Base-by-base conservation (phyloP, 1,140 invertebrate genomes). In the Andrena cerasifolii region DNA sequence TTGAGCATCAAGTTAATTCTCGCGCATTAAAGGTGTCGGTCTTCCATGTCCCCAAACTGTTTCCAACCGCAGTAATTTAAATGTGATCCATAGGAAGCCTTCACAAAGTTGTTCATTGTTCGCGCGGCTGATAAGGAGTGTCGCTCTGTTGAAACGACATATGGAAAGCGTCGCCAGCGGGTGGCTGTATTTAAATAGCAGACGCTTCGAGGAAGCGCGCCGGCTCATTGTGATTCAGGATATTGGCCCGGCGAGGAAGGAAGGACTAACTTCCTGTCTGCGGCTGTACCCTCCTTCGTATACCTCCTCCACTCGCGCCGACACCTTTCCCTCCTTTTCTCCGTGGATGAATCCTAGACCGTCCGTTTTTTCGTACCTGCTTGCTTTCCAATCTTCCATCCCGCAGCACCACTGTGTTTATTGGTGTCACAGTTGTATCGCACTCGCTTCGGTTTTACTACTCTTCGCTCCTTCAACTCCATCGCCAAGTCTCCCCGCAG, bases 171-270 rank as follows among this genome's bases (percentile, higher is more conserved):
- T 54, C 61, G 70, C 21, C 59, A n/a, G 36, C 36, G 36, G 76
- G 61, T 72, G 77, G 31, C 40, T 82, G 59, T 81, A 86, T 86
- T 86, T 86, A 89, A 90, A 89, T 91, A 88, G 83, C 81, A 81
- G 83, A 87, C 86, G 76, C 53, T 90, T 88, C 89, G 86, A 77
- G 78, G 86, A 88, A 90, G 47, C 76, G 73, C 65, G 47, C 28
- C 26, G 33, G 59, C 84, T 91, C 89, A 90, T 90, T 90, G 87
- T 85, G 74, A 91, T 91, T 90, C 90, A 91, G 87, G 88, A 89
- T 90, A 89, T 87, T 86, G 80, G 82, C 83, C 87, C 85, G 86
- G 65, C 80, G 81, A 86, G 79, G 83, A 90, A 89, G 87, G 86
- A 91, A 88, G 87, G 87, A 84, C 81, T 53, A 83, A 85, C 88